These are phyloP conservation scores for Rhadina sibilatrix DNA, from an alignment of 2,113 vertebrate genomes.

Conservation along the genomic window DNA sequence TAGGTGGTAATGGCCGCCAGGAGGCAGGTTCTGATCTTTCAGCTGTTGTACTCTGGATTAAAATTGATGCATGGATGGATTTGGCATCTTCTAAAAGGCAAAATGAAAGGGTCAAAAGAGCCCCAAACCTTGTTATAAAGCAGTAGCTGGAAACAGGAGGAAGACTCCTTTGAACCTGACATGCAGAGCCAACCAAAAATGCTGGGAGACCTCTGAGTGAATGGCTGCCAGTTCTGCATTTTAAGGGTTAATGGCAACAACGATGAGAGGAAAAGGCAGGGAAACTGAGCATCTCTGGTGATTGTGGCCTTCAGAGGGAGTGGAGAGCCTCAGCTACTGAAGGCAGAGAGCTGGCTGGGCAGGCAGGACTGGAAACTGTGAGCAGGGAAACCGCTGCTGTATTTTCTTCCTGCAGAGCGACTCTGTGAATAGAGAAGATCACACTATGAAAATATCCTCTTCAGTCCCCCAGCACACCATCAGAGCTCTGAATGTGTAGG, in stretches of 20 bases:
- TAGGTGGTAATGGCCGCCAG: not conserved
- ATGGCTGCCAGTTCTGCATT: not conserved
- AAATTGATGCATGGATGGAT: not conserved
- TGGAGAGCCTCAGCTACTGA: not conserved
- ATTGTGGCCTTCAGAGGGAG: not conserved
- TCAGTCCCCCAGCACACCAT: not conserved
- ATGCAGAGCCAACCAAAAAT: not conserved
- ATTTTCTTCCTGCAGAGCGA: accelerated
- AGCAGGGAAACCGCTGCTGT: not conserved
- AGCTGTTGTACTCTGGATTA: not conserved
- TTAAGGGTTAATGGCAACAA: not conserved
- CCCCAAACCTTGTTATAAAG: not conserved
- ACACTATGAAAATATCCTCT: not conserved
- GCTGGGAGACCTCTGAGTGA: not conserved
- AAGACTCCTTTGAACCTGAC: not conserved
- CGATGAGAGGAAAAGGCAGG: not conserved
- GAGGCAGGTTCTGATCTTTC: not conserved
- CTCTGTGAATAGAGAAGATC: not conserved
- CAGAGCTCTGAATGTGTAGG: not conserved
- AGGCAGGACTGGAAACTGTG: not conserved
- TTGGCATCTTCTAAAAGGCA: not conserved
- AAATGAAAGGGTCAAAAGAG: not conserved
- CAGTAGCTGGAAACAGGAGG: not conserved
- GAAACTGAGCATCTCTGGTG: not conserved
- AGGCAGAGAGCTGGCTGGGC: not conserved